phyloP scores from a whole-genome alignment of 2,888 invertebrate species.

The Ceratothoa steindachneri region DNA sequence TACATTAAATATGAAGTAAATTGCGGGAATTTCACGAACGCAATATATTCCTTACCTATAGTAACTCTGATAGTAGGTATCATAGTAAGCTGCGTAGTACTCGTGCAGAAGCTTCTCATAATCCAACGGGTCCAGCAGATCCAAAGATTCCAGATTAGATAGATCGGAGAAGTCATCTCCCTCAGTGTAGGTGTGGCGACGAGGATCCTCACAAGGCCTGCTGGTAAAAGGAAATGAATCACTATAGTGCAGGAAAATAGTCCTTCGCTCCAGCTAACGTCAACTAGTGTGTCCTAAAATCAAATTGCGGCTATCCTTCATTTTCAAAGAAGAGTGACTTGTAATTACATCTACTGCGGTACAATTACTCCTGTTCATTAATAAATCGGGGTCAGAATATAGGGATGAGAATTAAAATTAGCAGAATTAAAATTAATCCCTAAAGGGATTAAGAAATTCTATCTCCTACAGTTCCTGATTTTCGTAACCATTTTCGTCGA shows the following conservation, averaged over 20 bases:
- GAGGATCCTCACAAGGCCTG: conserved; percentile 26
- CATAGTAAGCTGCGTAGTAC: conserved; percentile 47
- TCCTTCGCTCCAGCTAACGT: neutral
- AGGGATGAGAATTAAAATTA: no score
- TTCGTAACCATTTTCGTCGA: no score
- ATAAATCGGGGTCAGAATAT: no score
- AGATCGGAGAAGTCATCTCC: conserved; percentile 20
- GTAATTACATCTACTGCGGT: no score
- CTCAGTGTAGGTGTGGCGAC: conserved; percentile 31
- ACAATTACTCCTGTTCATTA: no score
- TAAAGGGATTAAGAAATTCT: no score
- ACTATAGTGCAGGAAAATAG: neutral
- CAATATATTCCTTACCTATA: conserved; percentile 44
- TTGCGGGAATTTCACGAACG: no score
- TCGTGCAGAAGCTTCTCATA: conserved; percentile 31
- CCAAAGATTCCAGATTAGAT: neutral
- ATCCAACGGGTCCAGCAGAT: conserved; percentile 14
- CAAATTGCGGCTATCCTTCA: no score
- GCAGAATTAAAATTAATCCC: no score
- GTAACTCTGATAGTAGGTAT: conserved; percentile 46
- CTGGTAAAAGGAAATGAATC: neutral
- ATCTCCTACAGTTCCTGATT: no score
- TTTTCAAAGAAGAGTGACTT: no score
- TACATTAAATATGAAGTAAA: no score
- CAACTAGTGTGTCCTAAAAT: neutral